Percentiles rank a stretch among this genome's conserved stretches.
These are phyloP conservation scores for Acropternis orthonyx DNA, from an alignment of 2,797 vertebrate species.

Conservation along the genomic window DNA sequence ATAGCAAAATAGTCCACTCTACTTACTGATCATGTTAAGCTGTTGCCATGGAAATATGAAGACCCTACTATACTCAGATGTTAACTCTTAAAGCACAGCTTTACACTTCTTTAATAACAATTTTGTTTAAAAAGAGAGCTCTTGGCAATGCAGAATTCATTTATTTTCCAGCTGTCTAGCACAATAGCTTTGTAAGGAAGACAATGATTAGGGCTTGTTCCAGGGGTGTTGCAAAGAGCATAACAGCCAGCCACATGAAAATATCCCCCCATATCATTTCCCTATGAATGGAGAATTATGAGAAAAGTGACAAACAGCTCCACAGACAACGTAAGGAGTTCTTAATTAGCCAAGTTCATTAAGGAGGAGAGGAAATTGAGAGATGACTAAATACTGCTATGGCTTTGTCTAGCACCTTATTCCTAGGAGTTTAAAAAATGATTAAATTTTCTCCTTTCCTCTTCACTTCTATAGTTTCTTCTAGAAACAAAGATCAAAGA, in stretches of 20 bases:
- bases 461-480: background rate
- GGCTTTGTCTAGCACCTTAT: background rate
- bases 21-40: constrained; percentile 66
- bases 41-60: constrained; percentile 67
- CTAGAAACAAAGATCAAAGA: background rate
- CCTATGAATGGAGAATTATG: background rate
- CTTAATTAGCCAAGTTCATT: constrained; percentile 6
- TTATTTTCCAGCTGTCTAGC: background rate
- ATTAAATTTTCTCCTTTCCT: background rate
- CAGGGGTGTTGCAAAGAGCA: background rate
- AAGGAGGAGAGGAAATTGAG: background rate
- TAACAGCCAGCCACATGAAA: background rate
- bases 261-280: background rate
- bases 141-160: background rate
- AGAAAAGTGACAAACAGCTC: constrained; percentile 9
- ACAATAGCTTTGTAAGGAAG: background rate
- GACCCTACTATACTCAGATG: constrained; percentile 27
- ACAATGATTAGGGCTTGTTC: background rate
- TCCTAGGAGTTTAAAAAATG: background rate
- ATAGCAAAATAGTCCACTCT: constrained; percentile 60
- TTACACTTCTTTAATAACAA: background rate
- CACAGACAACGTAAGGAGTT: background rate
- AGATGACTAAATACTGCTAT: background rate
- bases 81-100: constrained; percentile 57
- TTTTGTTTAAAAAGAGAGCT: background rate